These are phyloP conservation scores for Acheta domesticus DNA, from an alignment of 2,888 invertebrate species.

Conservation along the genomic window DNA sequence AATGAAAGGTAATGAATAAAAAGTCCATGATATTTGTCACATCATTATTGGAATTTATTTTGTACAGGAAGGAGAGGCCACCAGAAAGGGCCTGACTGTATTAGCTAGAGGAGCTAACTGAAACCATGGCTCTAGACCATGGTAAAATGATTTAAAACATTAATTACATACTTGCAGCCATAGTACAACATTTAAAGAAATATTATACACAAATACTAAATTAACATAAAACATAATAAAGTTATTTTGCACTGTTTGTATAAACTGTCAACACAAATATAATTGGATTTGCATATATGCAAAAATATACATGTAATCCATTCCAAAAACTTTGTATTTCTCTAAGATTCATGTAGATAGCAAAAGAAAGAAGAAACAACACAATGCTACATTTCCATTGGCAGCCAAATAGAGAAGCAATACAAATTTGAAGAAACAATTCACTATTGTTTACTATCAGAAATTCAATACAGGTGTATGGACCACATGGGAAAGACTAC, in stretches of 20 bases:
- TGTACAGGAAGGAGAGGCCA: constrained; percentile 33
- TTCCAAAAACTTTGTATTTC: neutral
- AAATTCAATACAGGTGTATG: too few species aligned
- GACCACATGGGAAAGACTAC: too few species aligned
- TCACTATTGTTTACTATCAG: too few species aligned
- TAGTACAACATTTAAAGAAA: constrained; percentile 24
- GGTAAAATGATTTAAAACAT: constrained; percentile 27
- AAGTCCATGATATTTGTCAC: constrained; percentile 21
- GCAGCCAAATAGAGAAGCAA: too few species aligned
- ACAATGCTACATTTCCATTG: neutral
- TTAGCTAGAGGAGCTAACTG: constrained; percentile 32
- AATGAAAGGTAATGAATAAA: neutral
- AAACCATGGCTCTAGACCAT: constrained; percentile 25
- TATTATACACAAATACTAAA: constrained; percentile 18
- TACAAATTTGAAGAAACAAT: too few species aligned
- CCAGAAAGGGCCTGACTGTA: constrained; percentile 32
- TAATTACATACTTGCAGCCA: constrained; percentile 28
- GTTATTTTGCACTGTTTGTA: constrained; percentile 19
- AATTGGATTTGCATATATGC: constrained; percentile 12
- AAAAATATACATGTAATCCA: neutral
- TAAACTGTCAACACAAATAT: constrained; percentile 24
- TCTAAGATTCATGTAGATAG: neutral
- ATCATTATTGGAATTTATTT: constrained; percentile 31
- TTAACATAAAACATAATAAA: constrained; percentile 25
- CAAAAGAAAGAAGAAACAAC: constrained; percentile 5